Evolutionary conservation across 2,888 invertebrate species (phyloP).

Genomic region (Timandra comae): DNA sequence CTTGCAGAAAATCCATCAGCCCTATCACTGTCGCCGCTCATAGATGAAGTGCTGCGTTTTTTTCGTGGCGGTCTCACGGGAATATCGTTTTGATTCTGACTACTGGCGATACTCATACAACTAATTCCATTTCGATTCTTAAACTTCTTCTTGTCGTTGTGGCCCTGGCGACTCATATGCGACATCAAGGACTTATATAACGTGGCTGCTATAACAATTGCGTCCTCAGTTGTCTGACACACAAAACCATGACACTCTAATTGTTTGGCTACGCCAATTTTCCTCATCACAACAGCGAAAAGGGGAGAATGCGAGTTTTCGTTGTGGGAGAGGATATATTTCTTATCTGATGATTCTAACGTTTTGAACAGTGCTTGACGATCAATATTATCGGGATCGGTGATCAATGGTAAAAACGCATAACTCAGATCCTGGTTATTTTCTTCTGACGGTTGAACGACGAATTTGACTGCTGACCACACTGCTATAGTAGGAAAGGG

Average conservation of each 20-base stretch:
- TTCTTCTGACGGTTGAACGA: constrained; percentile 79
- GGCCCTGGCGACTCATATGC: constrained; percentile 81
- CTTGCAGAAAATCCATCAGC: constrained; percentile 69
- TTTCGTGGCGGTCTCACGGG: constrained; percentile 86
- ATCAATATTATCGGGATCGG: constrained; percentile 87
- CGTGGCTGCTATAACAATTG: constrained; percentile 93
- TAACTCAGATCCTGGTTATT: constrained; percentile 75
- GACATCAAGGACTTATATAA: constrained; percentile 92
- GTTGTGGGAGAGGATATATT: constrained; percentile 75
- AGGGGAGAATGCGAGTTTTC: constrained; percentile 86
- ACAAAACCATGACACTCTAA: constrained; percentile 94
- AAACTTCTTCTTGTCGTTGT: constrained; percentile 74
- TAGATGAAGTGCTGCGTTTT: constrained; percentile 81
- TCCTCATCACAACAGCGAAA: constrained; percentile 93
- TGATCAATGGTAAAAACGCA: constrained; percentile 90
- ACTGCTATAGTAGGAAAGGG: constrained; percentile 94
- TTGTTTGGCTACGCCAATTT: constrained; percentile 84
- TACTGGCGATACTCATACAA: constrained; percentile 85
- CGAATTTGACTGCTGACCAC: constrained; percentile 94
- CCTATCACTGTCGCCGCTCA: constrained; percentile 79
- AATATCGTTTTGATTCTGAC: constrained; percentile 54
- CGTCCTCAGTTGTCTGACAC: constrained; percentile 92
- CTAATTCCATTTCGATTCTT: constrained; percentile 85
- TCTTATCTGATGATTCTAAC: constrained; percentile 72
- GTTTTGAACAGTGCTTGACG: constrained; percentile 81